Evolutionary conservation across 2,113 vertebrate species (phyloP).

Genomic region (Triplophysa rosa): DNA sequence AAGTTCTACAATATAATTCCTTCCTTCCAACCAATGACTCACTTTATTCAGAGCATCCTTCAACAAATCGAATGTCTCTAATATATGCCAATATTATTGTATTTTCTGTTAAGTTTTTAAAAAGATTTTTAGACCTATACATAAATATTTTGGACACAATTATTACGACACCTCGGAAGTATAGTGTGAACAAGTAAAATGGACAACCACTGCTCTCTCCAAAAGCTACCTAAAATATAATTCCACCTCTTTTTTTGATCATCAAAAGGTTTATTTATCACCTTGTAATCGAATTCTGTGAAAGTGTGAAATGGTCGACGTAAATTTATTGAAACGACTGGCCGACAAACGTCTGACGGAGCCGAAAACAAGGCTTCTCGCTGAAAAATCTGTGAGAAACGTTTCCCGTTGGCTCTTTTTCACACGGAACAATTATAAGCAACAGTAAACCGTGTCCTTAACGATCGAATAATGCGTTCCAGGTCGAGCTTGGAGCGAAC

Average conservation of each 20-base stretch:
- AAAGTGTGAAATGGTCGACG: neutral
- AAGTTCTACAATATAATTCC: neutral
- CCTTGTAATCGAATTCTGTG: constrained; percentile 8
- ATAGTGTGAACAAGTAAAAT: neutral
- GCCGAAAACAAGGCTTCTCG: neutral
- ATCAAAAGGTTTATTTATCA: neutral
- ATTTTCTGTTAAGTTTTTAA: neutral
- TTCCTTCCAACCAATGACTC: neutral
- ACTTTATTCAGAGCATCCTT: neutral
- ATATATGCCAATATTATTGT: neutral
- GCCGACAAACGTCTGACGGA: neutral
- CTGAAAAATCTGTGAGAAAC: constrained; percentile 11
- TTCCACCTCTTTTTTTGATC: constrained; percentile 2
- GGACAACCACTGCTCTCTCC: neutral
- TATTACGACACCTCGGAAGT: neutral
- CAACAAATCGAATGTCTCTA: neutral
- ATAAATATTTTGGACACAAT: neutral
- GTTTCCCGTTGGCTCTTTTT: constrained; percentile 1
- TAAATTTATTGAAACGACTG: neutral
- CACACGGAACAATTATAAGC: constrained; percentile 20
- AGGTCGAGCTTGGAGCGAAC: constrained; percentile 46
- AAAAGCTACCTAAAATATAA: neutral
- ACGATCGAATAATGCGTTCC: constrained; percentile 33
- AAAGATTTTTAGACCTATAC: neutral
- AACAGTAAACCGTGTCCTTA: constrained; percentile 25